Evolutionary conservation across 2,797 vertebrate genomes (phyloP).

Genomic region (Megaceryle alcyon): DNA sequence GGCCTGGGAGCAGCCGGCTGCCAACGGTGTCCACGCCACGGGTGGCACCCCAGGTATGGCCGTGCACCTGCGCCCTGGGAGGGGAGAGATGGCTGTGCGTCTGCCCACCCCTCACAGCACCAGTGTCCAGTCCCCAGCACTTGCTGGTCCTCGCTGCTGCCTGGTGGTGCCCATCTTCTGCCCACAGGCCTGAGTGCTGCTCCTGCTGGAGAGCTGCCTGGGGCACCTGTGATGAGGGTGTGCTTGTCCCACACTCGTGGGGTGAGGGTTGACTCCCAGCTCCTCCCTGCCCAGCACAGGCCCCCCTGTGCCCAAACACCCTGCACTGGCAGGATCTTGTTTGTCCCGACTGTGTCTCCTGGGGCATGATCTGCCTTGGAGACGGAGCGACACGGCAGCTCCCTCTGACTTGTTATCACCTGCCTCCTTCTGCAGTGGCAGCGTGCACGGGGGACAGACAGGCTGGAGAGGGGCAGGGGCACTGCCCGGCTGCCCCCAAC

Average conservation of each 20-base stretch:
- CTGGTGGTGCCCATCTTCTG: neutral
- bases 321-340: neutral
- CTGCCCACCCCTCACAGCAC: neutral
- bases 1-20: rapidly evolving
- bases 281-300: neutral
- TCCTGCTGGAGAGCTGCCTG: neutral
- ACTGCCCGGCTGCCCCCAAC: neutral
- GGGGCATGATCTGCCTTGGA: neutral
- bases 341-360: neutral
- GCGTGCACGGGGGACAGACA: constrained; percentile 75
- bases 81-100: rapidly evolving
- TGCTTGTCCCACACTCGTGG: neutral
- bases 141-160: neutral
- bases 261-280: neutral
- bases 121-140: neutral
- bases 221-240: neutral
- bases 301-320: neutral
- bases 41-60: neutral
- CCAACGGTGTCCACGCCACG: neutral
- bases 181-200: neutral
- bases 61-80: neutral
- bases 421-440: neutral
- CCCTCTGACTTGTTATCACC: neutral
- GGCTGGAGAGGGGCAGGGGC: constrained; percentile 74
- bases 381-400: neutral